Conservation (phyloP, 2,888 invertebrate genomes). For the Drosophila eohydei region DNA sequence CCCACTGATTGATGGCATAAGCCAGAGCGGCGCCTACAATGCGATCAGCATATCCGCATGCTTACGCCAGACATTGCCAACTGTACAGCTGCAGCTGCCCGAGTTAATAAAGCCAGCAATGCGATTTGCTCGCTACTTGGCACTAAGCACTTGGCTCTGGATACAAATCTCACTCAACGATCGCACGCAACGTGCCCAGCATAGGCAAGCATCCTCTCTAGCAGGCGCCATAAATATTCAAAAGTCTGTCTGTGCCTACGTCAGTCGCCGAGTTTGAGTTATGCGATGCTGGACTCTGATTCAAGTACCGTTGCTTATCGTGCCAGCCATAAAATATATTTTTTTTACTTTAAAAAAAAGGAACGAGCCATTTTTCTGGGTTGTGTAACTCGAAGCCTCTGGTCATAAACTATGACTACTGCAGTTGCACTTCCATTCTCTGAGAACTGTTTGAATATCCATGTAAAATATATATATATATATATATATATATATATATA, state of each 20-base stretch:
- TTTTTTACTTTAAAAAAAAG: constrained; percentile 37
- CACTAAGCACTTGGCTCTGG: constrained; percentile 40
- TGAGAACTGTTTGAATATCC: constrained; percentile 9
- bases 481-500: too few relatives aligned
- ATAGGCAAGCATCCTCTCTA: constrained; percentile 60
- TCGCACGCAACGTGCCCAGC: constrained; percentile 66
- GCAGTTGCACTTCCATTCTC: constrained; percentile 12
- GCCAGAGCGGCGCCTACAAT: constrained; percentile 37
- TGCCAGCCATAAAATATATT: constrained; percentile 50
- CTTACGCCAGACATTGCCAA: constrained; percentile 37
- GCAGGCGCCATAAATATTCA: constrained; percentile 71
- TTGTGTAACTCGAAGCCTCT: constrained; percentile 69
- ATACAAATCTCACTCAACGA: constrained; percentile 61
- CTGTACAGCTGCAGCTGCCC: constrained; percentile 27
- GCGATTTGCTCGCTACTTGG: constrained; percentile 21
- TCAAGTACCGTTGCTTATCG: constrained; percentile 64
- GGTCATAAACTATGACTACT: constrained; percentile 55
- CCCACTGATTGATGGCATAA: constrained; percentile 67
- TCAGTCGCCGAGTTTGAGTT: constrained; percentile 38
- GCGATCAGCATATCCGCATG: constrained; percentile 49
- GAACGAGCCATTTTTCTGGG: constrained; percentile 29
- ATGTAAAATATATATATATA: background rate
- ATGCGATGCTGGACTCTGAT: constrained; percentile 47
- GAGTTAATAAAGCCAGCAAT: constrained; percentile 64
- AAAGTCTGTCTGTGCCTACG: constrained; percentile 25